Evolutionary conservation across 2,113 vertebrate species (phyloP).

Genomic region (Aepyceros melampus): DNA sequence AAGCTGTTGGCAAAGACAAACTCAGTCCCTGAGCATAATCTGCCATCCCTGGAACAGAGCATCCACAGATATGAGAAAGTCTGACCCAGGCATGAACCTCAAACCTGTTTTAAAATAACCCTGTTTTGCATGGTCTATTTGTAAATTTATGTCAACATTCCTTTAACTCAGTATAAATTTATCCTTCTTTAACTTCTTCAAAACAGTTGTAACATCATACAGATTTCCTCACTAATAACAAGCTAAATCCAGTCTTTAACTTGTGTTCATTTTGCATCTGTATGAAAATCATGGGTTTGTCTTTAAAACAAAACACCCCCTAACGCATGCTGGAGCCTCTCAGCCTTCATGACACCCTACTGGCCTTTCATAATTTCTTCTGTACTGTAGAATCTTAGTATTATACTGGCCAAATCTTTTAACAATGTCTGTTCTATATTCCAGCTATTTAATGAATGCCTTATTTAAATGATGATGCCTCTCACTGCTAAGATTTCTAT

Average conservation of each 20-base stretch:
- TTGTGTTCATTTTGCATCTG: neutral
- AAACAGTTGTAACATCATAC: neutral
- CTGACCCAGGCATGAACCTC: neutral
- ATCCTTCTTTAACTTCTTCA: neutral
- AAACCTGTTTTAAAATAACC: neutral
- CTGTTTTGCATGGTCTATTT: neutral
- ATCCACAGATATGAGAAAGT: neutral
- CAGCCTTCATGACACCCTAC: neutral
- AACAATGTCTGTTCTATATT: neutral
- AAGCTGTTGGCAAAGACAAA: neutral
- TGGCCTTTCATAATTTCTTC: neutral
- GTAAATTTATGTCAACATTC: neutral
- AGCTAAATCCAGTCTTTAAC: neutral
- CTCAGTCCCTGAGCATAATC: neutral
- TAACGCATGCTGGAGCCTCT: neutral
- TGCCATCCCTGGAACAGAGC: neutral
- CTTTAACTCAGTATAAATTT: neutral
- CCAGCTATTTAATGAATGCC: neutral
- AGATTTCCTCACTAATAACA: neutral
- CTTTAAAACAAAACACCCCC: neutral
- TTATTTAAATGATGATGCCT: neutral
- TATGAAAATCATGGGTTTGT: neutral
- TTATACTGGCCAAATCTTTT: neutral
- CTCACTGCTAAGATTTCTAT: neutral
- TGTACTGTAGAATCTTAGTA: neutral